Percentiles rank a stretch among this genome's conserved stretches.
Evolutionary conservation across 2,888 invertebrate genomes (phyloP).

Genomic region (Allophyes oxyacanthae): DNA sequence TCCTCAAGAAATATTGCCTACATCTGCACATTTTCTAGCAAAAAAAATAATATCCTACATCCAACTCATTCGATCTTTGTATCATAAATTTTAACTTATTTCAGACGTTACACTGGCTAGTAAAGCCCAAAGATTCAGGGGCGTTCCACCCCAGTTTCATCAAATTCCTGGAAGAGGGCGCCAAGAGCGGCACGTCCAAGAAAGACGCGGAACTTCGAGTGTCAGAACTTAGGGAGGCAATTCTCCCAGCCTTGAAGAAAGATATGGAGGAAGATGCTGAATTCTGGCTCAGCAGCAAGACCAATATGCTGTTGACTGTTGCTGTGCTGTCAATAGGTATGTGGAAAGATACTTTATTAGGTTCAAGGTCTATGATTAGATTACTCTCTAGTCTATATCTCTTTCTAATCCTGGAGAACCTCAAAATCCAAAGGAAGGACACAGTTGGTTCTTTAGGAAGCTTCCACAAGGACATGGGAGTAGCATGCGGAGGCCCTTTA

Average conservation of each 20-base stretch:
- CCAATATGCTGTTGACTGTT: conserved; percentile 91
- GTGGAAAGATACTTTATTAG: conserved; percentile 7
- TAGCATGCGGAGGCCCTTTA: too few relatives aligned
- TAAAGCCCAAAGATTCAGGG: conserved; percentile 94
- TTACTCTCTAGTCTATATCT: too few relatives aligned
- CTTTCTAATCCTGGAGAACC: too few relatives aligned
- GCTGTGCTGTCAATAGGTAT: conserved; percentile 92
- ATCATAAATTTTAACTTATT: conserved; percentile 45
- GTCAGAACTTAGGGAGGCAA: conserved; percentile 91
- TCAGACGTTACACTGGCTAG: conserved; percentile 94
- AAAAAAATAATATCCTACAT: too few relatives aligned
- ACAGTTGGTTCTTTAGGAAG: too few relatives aligned
- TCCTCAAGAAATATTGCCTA: too few relatives aligned
- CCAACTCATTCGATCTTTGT: too few relatives aligned
- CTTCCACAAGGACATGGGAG: too few relatives aligned
- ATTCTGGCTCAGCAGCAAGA: conserved; percentile 92
- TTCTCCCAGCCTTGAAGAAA: conserved; percentile 89
- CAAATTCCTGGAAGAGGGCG: conserved; percentile 92
- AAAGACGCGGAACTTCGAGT: conserved; percentile 91
- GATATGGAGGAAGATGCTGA: conserved; percentile 89
- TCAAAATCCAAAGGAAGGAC: too few relatives aligned
- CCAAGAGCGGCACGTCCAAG: conserved; percentile 92
- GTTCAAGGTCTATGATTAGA: too few relatives aligned
- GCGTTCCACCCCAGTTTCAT: conserved; percentile 95
- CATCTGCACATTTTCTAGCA: too few relatives aligned